Conservation (phyloP, 1,140 invertebrate genomes). For the Nomia melanderi region DNA sequence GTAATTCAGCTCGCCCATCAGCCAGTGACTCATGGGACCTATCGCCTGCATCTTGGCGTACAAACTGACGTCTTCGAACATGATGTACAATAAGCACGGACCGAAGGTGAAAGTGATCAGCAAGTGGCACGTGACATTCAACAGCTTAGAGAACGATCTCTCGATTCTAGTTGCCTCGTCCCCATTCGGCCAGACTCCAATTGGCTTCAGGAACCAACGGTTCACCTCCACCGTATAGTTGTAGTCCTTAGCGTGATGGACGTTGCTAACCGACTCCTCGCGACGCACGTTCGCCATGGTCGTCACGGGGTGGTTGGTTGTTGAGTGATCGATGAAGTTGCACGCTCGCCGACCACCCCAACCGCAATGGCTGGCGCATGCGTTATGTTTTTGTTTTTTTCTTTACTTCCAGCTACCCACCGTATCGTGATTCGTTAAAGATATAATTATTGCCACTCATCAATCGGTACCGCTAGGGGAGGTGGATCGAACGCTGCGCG, state of each 20-base stretch:
- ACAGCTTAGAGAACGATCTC: neutral
- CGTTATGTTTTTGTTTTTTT: conserved; percentile 12
- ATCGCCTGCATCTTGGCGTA: conserved; percentile 61
- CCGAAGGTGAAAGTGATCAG: conserved; percentile 44
- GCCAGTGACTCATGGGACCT: conserved; percentile 67
- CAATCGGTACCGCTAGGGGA: too few species aligned
- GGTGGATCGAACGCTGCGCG: too few species aligned
- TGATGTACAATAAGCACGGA: conserved; percentile 33
- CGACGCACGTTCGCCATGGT: conserved; percentile 10
- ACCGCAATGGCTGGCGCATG: conserved; percentile 17
- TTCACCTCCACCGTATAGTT: conserved; percentile 49
- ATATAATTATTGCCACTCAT: too few species aligned
- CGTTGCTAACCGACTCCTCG: neutral
- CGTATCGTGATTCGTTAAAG: too few species aligned
- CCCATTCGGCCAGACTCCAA: conserved; percentile 44
- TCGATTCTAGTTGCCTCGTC: neutral
- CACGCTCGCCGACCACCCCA: too few species aligned
- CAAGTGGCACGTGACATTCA: conserved; percentile 31
- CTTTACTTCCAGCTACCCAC: too few species aligned
- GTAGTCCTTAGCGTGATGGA: neutral
- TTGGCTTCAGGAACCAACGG: conserved; percentile 53
- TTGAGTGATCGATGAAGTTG: neutral
- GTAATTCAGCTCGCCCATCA: conserved; percentile 71
- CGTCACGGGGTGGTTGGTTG: neutral
- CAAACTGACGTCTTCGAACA: conserved; percentile 57